Evolutionary conservation across 2,888 invertebrate genomes (phyloP), one percentile per base, ranked within the genome.

Genomic region (Norana najaformis): DNA sequence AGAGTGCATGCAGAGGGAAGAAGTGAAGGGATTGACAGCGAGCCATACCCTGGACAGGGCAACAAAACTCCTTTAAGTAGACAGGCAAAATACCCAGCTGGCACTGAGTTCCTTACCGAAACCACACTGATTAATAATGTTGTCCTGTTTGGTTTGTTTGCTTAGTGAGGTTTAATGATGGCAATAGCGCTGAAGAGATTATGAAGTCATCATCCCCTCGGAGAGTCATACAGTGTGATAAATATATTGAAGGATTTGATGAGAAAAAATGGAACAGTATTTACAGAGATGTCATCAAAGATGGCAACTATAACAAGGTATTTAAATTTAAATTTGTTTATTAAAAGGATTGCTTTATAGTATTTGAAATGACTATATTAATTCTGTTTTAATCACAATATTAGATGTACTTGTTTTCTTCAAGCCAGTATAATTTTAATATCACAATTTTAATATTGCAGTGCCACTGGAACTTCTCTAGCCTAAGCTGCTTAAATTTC

Each of bases 371-470:
- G 30, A 69, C 13, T n/a, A 69, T 30, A n/a, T n/a, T 0, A n/a
- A 8, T 69, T n/a, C 16, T 30, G 47, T 69, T 69, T n/a, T 69
- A 69, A 69, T 69, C 8, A 30, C n/a, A n/a, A 69, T n/a, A 69
- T 69, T 8, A 69, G 30, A n/a, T n/a, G 16, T 13, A 8, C 1
- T n/a, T 69, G 69, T 69, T 69, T n/a, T n/a, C 13, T n/a, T 69
- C 69, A 69, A 69, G 69, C 69, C 69, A 69, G n/a, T 69, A n/a
- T 69, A 69, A n/a, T n/a, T n/a, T n/a, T n/a, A n/a, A n/a, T n/a
- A n/a, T n/a, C n/a, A n/a, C n/a, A n/a, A n/a, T n/a, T n/a, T n/a
- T n/a, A n/a, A n/a, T n/a, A n/a, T n/a, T n/a, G n/a, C n/a, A n/a
- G n/a, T n/a, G n/a, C n/a, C n/a, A n/a, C 30, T 69, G 6, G 30